phyloP scores from a whole-genome alignment of 2,888 invertebrate species.

The Athetis lepigone region DNA sequence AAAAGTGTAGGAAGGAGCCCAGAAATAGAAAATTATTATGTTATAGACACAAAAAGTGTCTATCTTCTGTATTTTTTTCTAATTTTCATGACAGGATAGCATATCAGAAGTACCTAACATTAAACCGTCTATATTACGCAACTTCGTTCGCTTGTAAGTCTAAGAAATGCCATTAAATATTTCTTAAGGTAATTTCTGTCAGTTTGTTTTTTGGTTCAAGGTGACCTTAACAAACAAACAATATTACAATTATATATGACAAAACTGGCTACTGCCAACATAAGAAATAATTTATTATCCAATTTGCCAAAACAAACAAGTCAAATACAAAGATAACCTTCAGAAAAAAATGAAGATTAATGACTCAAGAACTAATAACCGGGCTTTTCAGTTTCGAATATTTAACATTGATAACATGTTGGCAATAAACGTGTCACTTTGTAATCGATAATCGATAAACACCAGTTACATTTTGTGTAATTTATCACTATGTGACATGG shows the following conservation, averaged over 20 bases:
- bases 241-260: not conserved
- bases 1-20: no score
- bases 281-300: slow-evolving; percentile 6
- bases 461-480: slow-evolving; percentile 65
- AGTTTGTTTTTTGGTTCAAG: no score
- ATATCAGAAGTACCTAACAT: no score
- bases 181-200: no score
- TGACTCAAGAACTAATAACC: slow-evolving; percentile 5
- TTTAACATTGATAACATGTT: slow-evolving; percentile 40
- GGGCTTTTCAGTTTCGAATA: slow-evolving; percentile 35
- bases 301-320: slow-evolving; percentile 7
- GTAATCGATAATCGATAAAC: slow-evolving; percentile 77
- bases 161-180: no score
- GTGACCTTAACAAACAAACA: not conserved
- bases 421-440: slow-evolving; percentile 64
- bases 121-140: no score
- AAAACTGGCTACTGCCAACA: not conserved
- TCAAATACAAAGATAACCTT: slow-evolving; percentile 11
- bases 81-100: no score
- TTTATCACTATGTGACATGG: slow-evolving; percentile 71
- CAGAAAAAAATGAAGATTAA: slow-evolving; percentile 11
- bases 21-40: no score
- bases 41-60: no score
- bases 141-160: no score
- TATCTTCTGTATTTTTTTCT: no score